Conservation (phyloP, 2,888 invertebrate species). For the Capitulum mitella region DNA sequence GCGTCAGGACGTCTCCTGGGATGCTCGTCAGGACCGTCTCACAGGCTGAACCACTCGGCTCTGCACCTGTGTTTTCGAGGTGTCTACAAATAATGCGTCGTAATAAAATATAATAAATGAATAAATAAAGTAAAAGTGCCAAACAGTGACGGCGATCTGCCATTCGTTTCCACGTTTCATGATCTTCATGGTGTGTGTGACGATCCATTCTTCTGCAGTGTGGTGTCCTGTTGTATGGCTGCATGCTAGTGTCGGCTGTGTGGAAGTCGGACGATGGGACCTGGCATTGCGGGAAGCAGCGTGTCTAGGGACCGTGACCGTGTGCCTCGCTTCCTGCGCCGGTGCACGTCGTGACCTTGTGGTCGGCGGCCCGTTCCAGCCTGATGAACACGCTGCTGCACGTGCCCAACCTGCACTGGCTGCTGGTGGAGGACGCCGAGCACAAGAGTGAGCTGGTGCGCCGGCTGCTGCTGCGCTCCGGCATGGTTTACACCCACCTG, state of each 20-base stretch:
- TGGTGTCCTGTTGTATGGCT: neutral
- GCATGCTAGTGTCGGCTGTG: neutral
- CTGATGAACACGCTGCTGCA: constrained; percentile 78
- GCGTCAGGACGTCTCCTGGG: no score
- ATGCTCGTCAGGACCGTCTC: no score
- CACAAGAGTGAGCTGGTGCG: constrained; percentile 62
- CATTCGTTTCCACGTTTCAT: no score
- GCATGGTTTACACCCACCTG: constrained; percentile 59
- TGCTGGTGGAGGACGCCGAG: constrained; percentile 79
- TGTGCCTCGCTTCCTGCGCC: no score
- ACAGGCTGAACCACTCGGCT: neutral
- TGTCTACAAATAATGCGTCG: neutral
- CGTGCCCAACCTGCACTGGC: constrained; percentile 85
- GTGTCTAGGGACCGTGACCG: neutral
- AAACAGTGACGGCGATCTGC: no score
- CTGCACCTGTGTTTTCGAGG: neutral
- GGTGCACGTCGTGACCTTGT: no score
- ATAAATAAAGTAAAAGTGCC: neutral
- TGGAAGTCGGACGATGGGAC: no score
- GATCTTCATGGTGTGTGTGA: no score
- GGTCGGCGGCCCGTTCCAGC: no score
- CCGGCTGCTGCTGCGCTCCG: constrained; percentile 60
- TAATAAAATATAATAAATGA: neutral
- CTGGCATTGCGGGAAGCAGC: no score
- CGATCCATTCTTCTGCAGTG: no score